Conservation (phyloP, 1,140 invertebrate species). For the Platorchestia sp. region DNA sequence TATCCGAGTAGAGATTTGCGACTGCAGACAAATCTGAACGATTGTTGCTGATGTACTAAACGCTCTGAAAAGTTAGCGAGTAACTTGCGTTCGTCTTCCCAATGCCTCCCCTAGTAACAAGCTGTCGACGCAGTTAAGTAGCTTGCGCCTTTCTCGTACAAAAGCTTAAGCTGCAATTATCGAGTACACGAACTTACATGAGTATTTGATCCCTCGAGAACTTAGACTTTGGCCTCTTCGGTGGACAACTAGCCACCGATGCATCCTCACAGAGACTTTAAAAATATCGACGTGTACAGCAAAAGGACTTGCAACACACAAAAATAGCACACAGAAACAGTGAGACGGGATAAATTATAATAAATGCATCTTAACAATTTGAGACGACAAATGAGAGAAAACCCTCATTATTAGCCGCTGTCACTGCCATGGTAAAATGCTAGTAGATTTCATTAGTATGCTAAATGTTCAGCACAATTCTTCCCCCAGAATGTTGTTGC, state of each 20-base stretch:
- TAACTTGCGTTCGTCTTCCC: background rate
- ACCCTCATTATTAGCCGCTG: background rate
- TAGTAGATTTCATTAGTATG: background rate
- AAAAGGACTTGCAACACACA: background rate
- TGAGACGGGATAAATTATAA: background rate
- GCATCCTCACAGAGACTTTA: background rate
- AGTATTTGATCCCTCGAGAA: slow-evolving; percentile 6
- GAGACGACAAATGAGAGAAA: background rate
- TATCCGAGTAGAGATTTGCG: too few species aligned
- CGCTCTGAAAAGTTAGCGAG: background rate
- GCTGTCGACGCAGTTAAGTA: background rate
- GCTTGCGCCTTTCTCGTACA: background rate
- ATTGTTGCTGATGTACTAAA: background rate
- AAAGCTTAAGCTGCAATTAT: slow-evolving; percentile 18
- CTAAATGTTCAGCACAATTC: background rate
- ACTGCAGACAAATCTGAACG: background rate
- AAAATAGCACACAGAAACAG: background rate
- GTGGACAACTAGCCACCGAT: background rate
- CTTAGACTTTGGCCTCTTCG: background rate
- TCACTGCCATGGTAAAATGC: background rate
- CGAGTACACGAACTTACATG: background rate
- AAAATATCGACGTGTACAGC: background rate
- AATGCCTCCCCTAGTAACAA: background rate
- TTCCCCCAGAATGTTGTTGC: background rate
- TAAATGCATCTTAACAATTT: background rate